A percentile compares a stretch with the other conserved stretches of the same genome.
These are phyloP conservation scores for Hydrotaea diabolus DNA, from an alignment of 2,888 invertebrate species.

Conservation along the genomic window DNA sequence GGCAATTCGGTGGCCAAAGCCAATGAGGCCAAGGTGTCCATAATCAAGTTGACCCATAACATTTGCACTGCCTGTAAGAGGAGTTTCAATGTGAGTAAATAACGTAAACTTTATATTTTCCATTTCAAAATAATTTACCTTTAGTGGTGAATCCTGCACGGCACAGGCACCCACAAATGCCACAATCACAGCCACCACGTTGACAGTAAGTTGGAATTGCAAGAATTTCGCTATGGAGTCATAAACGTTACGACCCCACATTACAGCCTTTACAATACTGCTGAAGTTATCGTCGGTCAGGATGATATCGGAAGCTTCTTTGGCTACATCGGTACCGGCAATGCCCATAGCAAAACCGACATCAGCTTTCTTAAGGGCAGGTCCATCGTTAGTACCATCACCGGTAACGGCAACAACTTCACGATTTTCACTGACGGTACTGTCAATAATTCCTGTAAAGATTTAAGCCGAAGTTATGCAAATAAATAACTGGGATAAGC, in stretches of 20 bases:
- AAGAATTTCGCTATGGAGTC: conserved; percentile 99
- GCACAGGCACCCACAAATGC: conserved; percentile 99
- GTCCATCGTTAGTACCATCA: conserved; percentile 99
- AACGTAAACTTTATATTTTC: background rate
- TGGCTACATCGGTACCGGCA: conserved; percentile 99
- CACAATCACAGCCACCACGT: conserved; percentile 98
- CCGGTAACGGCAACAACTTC: conserved; percentile 99
- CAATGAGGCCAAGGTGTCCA: conserved; percentile 98
- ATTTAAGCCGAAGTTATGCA: background rate
- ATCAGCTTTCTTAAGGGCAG: conserved; percentile 98
- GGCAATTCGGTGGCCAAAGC: conserved; percentile 98
- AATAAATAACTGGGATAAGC: too few relatives aligned
- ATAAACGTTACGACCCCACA: conserved; percentile 99
- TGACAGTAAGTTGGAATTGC: conserved; percentile 99
- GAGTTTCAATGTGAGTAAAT: conserved; percentile 4
- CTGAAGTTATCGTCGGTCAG: conserved; percentile 99
- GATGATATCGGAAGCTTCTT: conserved; percentile 99
- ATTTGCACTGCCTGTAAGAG: conserved; percentile 95
- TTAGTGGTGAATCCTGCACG: conserved; percentile 97
- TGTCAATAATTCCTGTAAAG: conserved; percentile 91
- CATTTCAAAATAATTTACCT: conserved; percentile 82
- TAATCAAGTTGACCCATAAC: conserved; percentile 99
- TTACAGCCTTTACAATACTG: conserved; percentile 99
- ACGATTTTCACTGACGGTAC: conserved; percentile 91
- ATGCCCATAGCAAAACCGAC: conserved; percentile 99